phyloP scores from a whole-genome alignment of 2,797 vertebrate species.

The Pygocentrus nattereri region DNA sequence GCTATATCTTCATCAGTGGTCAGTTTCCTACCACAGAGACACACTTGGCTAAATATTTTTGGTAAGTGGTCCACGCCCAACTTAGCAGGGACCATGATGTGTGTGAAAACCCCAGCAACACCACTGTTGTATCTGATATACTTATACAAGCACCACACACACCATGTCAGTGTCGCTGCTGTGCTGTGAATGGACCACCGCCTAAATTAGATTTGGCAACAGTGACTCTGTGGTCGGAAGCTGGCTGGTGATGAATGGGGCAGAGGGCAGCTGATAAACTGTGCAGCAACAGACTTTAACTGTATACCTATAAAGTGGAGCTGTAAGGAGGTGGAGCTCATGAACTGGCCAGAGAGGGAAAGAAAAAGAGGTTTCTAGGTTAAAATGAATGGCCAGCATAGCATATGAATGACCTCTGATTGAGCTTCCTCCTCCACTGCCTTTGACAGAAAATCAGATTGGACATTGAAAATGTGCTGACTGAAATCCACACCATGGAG shows the following conservation, averaged over 20 bases:
- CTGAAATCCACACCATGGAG: conserved; percentile 62
- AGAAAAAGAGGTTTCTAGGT: not conserved
- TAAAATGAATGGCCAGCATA: not conserved
- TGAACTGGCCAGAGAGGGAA: not conserved
- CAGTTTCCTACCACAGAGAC: not conserved
- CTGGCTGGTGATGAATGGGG: not conserved
- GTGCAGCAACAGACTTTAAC: no score
- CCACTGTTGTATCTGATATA: no score
- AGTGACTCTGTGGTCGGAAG: not conserved
- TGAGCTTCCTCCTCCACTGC: not conserved
- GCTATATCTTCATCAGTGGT: not conserved
- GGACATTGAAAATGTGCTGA: conserved; percentile 62
- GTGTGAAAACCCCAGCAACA: not conserved
- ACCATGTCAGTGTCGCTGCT: not conserved
- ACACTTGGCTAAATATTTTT: not conserved
- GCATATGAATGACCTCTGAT: not conserved
- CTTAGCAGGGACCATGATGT: not conserved
- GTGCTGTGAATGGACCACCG: no score
- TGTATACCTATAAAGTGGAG: no score
- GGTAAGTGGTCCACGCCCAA: not conserved
- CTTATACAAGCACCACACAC: no score
- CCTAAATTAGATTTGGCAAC: not conserved
- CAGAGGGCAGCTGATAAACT: no score
- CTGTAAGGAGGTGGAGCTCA: not conserved
- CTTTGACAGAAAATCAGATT: conserved; percentile 70